Percentiles rank a stretch among this genome's conserved stretches.
These are phyloP conservation scores for Macropis europaea DNA, from an alignment of 2,888 invertebrate species.

Conservation along the genomic window DNA sequence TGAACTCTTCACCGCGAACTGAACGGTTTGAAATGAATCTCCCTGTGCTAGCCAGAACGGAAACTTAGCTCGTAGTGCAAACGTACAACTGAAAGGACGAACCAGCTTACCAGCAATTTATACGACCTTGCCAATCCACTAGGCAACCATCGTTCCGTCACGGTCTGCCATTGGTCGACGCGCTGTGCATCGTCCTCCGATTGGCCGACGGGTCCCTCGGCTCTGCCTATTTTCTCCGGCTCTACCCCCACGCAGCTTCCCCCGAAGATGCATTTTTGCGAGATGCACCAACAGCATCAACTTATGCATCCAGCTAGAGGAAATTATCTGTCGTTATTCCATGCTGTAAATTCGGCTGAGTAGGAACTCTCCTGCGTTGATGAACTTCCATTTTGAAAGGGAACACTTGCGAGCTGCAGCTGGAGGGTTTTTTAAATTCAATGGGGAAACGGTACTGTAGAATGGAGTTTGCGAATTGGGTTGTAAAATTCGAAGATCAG, in stretches of 20 bases:
- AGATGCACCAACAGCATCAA: slow-evolving; percentile 24
- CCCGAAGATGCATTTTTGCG: slow-evolving; percentile 11
- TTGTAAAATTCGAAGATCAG: no score
- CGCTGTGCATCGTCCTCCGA: not conserved
- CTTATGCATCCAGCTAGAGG: slow-evolving; percentile 42
- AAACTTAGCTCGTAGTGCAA: not conserved
- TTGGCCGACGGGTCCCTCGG: not conserved
- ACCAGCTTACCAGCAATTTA: slow-evolving; percentile 22
- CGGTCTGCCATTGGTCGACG: slow-evolving; percentile 6
- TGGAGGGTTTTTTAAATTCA: no score
- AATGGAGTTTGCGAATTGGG: no score
- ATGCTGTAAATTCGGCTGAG: slow-evolving; percentile 60
- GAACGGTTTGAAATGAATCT: not conserved
- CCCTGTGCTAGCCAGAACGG: not conserved
- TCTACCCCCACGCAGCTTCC: not conserved
- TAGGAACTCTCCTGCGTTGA: slow-evolving; percentile 7
- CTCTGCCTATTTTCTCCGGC: slow-evolving; percentile 17
- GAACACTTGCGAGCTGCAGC: no score
- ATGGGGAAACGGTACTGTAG: no score
- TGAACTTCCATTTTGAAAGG: not conserved
- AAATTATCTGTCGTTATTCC: slow-evolving; percentile 73
- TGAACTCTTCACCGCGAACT: not conserved
- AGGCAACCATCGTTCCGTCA: slow-evolving; percentile 21
- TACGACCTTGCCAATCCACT: slow-evolving; percentile 16
- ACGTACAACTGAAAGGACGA: slow-evolving; percentile 14